These are phyloP conservation scores for Cynoglossus semilaevis DNA, from an alignment of 2,113 vertebrate genomes.

Conservation along the genomic window DNA sequence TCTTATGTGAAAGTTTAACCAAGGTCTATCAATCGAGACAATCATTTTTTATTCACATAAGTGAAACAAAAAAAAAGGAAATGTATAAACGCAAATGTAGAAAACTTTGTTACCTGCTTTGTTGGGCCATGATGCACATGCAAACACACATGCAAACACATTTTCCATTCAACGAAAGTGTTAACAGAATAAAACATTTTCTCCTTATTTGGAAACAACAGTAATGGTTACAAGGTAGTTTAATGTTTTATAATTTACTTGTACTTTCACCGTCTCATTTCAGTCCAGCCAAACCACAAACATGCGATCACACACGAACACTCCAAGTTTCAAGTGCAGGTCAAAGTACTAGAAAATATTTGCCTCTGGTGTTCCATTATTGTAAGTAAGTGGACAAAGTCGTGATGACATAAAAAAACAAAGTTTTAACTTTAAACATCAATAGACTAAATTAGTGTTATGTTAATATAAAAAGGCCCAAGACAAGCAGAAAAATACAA, in stretches of 20 bases:
- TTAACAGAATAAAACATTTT: too few species aligned
- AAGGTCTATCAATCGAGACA: too few species aligned
- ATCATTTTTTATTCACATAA: too few species aligned
- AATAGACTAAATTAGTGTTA: not conserved
- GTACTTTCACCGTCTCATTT: not conserved
- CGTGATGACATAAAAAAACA: not conserved
- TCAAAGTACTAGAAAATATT: not conserved
- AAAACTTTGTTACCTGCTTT: too few species aligned
- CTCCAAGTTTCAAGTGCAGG: not conserved
- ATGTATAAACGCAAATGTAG: too few species aligned
- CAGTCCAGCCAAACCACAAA: not conserved
- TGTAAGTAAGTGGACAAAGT: not conserved
- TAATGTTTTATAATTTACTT: not conserved
- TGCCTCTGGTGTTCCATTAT: too few species aligned
- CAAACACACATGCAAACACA: too few species aligned
- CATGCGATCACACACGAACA: too few species aligned
- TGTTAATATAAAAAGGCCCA: not conserved
- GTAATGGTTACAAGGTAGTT: not conserved
- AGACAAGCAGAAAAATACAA: not conserved
- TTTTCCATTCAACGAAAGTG: too few species aligned
- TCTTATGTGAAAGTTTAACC: too few species aligned
- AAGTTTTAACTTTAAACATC: not conserved
- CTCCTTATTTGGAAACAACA: not conserved
- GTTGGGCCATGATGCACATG: too few species aligned
- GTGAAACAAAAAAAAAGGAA: too few species aligned